phyloP scores from a whole-genome alignment of 2,888 invertebrate genomes.

The Euproctis similis region DNA sequence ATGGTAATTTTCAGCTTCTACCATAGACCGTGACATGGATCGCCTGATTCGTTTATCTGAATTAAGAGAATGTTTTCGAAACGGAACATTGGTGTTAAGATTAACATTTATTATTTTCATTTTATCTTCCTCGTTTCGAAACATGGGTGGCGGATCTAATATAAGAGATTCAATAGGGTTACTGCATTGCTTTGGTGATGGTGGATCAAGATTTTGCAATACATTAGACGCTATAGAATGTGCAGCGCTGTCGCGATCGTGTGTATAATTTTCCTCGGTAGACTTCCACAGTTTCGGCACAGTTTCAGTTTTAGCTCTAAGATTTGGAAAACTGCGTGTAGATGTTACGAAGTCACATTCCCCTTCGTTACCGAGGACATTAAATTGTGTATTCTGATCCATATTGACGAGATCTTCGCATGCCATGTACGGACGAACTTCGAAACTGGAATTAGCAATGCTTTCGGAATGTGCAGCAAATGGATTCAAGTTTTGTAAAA shows the following conservation, averaged over 20 bases:
- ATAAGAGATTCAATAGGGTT: slow-evolving; percentile 52
- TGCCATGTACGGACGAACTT: slow-evolving; percentile 74
- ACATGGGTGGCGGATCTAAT: slow-evolving; percentile 78
- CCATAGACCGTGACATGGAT: slow-evolving; percentile 63
- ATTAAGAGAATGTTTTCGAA: slow-evolving; percentile 75
- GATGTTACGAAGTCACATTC: slow-evolving; percentile 58
- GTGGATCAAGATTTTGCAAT: slow-evolving; percentile 54
- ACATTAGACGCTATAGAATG: slow-evolving; percentile 35
- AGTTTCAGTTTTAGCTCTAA: slow-evolving; percentile 63
- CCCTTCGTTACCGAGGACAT: slow-evolving; percentile 46
- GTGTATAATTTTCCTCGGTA: slow-evolving; percentile 51
- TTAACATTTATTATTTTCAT: slow-evolving; percentile 62
- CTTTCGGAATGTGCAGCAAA: slow-evolving; percentile 76
- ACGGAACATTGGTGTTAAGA: slow-evolving; percentile 56
- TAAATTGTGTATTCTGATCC: slow-evolving; percentile 76
- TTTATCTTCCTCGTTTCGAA: slow-evolving; percentile 64
- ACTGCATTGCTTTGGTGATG: slow-evolving; percentile 47
- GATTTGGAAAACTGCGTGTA: slow-evolving; percentile 81
- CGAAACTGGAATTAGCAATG: slow-evolving; percentile 76
- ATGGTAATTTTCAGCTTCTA: slow-evolving; percentile 51
- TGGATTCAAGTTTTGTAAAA: slow-evolving; percentile 27
- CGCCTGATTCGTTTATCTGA: slow-evolving; percentile 75
- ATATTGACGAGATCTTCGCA: slow-evolving; percentile 82
- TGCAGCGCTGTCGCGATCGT: slow-evolving; percentile 30
- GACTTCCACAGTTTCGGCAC: slow-evolving; percentile 62